These are phyloP conservation scores for Syngnathus floridae DNA, from an alignment of 2,113 vertebrate species.

Conservation along the genomic window DNA sequence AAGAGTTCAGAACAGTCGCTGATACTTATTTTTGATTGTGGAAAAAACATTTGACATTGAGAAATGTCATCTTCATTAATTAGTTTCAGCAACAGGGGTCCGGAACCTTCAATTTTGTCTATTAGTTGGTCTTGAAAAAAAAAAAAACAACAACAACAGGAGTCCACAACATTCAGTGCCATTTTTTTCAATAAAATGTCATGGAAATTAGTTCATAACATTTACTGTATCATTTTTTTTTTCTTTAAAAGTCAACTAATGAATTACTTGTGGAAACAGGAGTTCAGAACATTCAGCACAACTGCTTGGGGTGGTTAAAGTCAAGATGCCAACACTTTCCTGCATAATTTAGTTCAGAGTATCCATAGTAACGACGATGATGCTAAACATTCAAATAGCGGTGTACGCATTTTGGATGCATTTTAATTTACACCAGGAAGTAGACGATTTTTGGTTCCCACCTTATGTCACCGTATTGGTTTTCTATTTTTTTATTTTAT, in stretches of 20 bases:
- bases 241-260: no score
- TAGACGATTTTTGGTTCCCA: slow-evolving; percentile 23
- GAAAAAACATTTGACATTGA: not conserved
- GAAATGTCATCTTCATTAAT: not conserved
- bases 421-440: slow-evolving; percentile 45
- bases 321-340: slow-evolving; percentile 47
- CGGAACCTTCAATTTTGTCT: not conserved
- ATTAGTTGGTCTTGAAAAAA: no score
- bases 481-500: slow-evolving; percentile 76
- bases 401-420: slow-evolving; percentile 66
- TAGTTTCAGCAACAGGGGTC: not conserved
- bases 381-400: slow-evolving; percentile 29
- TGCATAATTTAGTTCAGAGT: slow-evolving; percentile 27
- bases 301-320: slow-evolving; percentile 10
- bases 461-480: slow-evolving; percentile 63
- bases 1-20: not conserved
- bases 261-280: not conserved
- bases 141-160: no score
- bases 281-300: not conserved
- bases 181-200: no score
- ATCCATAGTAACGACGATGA: slow-evolving; percentile 42
- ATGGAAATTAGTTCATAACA: no score
- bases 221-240: no score
- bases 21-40: not conserved
- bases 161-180: no score